A percentile compares a stretch with the other conserved stretches of the same genome.
phyloP scores from a whole-genome alignment of 2,113 vertebrate species.

The Promerops cafer region DNA sequence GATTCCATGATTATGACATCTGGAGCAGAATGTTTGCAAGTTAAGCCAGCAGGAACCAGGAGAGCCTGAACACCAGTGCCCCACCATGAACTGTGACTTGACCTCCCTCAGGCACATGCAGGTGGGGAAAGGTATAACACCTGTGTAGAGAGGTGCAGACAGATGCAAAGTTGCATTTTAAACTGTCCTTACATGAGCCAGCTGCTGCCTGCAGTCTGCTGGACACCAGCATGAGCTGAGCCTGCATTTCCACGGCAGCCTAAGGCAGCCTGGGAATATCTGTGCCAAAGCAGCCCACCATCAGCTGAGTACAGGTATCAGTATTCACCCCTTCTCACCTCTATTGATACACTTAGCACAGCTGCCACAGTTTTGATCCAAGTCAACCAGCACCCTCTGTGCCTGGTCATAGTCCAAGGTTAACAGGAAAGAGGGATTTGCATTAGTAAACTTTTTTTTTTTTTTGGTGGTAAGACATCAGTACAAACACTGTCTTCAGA shows the following conservation, averaged over 20 bases:
- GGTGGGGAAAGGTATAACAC: not conserved
- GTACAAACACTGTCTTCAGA: not conserved
- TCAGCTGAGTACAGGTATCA: not conserved
- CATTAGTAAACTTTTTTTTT: not conserved
- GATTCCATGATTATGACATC: not conserved
- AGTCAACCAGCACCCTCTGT: not conserved
- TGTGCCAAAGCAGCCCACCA: not conserved
- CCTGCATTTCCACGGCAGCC: not conserved
- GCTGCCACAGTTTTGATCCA: not conserved
- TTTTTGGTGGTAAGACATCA: not conserved
- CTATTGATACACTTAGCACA: not conserved
- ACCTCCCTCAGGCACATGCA: not conserved
- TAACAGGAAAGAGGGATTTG: not conserved
- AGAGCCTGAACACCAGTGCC: not conserved
- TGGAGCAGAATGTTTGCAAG: not conserved
- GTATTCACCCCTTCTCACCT: not conserved
- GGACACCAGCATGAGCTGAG: not conserved
- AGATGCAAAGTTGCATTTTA: not conserved
- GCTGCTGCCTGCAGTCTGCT: not conserved
- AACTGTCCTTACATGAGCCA: not conserved
- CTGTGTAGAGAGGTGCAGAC: not conserved
- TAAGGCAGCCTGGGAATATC: not conserved
- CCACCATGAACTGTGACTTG: accelerated
- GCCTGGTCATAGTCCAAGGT: not conserved
- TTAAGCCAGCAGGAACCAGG: not conserved